Evolutionary conservation across 2,797 vertebrate species (phyloP), one percentile per base, ranked within the genome.

Genomic region (Clarias pachynema): DNA sequence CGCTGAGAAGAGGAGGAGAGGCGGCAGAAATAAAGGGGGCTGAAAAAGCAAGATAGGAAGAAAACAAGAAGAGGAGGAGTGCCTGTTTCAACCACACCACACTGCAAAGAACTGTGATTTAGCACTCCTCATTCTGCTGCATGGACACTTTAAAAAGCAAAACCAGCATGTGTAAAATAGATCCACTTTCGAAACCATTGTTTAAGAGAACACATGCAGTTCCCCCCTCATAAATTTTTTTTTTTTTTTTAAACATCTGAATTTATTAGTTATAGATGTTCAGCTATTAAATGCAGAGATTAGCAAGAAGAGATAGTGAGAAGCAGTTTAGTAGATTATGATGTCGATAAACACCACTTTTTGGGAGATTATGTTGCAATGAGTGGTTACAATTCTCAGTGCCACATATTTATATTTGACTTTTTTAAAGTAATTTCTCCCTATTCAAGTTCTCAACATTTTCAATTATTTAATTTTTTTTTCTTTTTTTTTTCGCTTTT

Each of bases 361-460:
- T 85, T 79, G 87, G 69, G 69, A 79, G 80, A 75, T 86, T 29
- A 75, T 86, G 82, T 84, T 86, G 85, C 69, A 80, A 82, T 78
- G 77, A 85, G 77, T 86, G 88, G 77, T 83, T 73, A 63, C 85
- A 69, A 88, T 86, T 88, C 85, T 88, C 85, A 83, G 86, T 84
- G 84, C 79, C 57, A 84, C 83, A 81, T 82, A 80, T 83, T 88
- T 72, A 86, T 89, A 66, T 83, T 80, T 85, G 68, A 81, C 86
- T 79, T 82, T 37, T 57, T 53, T 6, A 24, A 44, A 82, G 70
- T 18, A 83, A 80, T 85, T 87, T 44, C 62, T 74, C 77, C 63
- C 44, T 83, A 69, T 57, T 87, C 16, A 86, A 72, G 65, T 89
- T 84, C 69, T 85, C 85, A 86, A 66, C 68, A 59, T 85, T 84